Evolutionary conservation across 2,113 vertebrate species (phyloP).

Genomic region (Siniperca knerii): DNA sequence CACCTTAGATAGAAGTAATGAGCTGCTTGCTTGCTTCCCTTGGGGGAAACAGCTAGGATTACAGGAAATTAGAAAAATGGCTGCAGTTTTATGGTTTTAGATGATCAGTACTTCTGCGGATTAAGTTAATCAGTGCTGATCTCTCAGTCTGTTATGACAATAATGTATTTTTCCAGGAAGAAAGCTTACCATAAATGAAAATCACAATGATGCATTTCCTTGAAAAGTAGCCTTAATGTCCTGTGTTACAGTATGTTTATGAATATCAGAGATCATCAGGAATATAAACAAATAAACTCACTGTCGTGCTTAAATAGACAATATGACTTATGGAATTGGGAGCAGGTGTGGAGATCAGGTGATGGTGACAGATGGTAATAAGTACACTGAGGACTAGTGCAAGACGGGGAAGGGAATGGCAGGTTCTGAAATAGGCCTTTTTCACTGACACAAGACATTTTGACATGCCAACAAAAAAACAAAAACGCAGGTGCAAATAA

Average conservation of each 20-base stretch:
- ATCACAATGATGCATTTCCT: background rate
- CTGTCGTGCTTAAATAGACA: background rate
- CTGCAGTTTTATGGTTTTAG: slow-evolving; percentile 16
- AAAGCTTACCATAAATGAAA: background rate
- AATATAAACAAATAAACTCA: background rate
- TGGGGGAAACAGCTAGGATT: slow-evolving; percentile 5
- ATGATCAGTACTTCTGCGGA: background rate
- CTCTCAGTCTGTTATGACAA: background rate
- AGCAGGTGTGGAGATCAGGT: slow-evolving; percentile 10
- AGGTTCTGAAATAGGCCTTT: background rate
- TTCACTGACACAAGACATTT: background rate
- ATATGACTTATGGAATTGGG: background rate
- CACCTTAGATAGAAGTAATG: slow-evolving; percentile 16
- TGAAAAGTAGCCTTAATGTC: background rate
- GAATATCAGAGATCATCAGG: background rate
- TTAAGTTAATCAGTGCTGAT: background rate
- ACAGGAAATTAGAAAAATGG: background rate
- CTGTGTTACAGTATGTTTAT: background rate
- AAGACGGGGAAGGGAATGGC: background rate
- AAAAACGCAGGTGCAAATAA: slow-evolving; percentile 1
- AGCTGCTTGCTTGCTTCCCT: slow-evolving; percentile 25
- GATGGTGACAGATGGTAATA: slow-evolving; percentile 17
- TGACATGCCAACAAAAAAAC: background rate
- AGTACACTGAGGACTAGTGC: background rate
- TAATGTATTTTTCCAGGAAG: background rate